These are phyloP conservation scores for Ophion slaviceki DNA, from an alignment of 2,888 invertebrate species.

Conservation along the genomic window DNA sequence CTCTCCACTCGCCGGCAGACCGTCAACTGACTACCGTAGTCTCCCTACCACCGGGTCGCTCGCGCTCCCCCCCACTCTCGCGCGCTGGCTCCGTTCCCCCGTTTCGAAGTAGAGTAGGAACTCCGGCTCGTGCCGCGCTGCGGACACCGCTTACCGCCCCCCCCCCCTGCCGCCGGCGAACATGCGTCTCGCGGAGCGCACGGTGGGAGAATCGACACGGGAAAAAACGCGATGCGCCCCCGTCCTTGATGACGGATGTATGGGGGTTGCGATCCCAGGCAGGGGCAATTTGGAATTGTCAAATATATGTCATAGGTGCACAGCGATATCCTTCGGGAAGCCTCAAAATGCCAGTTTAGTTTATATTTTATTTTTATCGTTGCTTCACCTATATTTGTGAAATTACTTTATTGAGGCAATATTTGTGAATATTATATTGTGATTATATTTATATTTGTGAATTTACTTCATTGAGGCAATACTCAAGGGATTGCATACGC, in stretches of 20 bases:
- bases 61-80: constrained; percentile 14
- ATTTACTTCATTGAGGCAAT: too few species aligned
- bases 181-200: neutral
- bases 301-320: too few species aligned
- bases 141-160: neutral
- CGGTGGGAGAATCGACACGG: neutral
- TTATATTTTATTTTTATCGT: too few species aligned
- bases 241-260: neutral
- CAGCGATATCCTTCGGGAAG: too few species aligned
- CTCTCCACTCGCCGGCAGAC: constrained; percentile 81
- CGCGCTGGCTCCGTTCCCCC: neutral
- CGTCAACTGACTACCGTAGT: constrained; percentile 83
- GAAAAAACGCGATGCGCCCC: neutral
- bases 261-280: neutral
- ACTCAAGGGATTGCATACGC: too few species aligned
- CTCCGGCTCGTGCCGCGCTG: constrained; percentile 10
- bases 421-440: too few species aligned
- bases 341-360: too few species aligned
- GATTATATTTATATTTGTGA: too few species aligned
- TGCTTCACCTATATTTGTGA: too few species aligned
- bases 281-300: neutral
- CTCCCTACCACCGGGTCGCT: constrained; percentile 9
- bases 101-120: constrained; percentile 28
- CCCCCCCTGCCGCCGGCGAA: neutral
- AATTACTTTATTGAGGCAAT: too few species aligned